Percentiles rank a stretch among this genome's conserved stretches.
These are phyloP conservation scores for Pithys albifrons DNA, from an alignment of 2,113 vertebrate species.

Conservation along the genomic window DNA sequence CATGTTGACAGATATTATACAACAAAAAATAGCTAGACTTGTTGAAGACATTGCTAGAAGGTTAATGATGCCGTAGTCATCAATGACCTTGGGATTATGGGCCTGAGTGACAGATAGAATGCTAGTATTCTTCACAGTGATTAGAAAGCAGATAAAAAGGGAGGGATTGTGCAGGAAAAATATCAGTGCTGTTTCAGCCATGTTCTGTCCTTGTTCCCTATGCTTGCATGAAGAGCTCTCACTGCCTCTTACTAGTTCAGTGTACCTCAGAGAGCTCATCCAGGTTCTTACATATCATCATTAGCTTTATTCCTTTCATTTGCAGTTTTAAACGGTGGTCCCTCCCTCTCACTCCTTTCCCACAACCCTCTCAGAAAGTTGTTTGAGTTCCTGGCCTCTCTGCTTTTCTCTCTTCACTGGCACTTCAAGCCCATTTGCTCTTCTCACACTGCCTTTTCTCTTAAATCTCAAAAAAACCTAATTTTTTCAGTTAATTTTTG, in stretches of 20 bases:
- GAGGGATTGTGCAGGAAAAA: not conserved
- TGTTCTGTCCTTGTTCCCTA: not conserved
- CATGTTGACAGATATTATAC: not conserved
- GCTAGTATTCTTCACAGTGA: not conserved
- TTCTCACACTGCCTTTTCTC: not conserved
- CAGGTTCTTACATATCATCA: not conserved
- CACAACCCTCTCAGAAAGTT: not conserved
- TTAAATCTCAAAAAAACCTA: not conserved
- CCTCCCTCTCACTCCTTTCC: not conserved
- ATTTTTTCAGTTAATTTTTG: not conserved
- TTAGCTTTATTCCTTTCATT: not conserved
- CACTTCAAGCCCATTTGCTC: not conserved
- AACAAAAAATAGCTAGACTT: not conserved
- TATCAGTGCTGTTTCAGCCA: not conserved
- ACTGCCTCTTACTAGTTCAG: not conserved
- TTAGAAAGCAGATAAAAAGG: conserved; percentile 3
- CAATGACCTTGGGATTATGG: not conserved
- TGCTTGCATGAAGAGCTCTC: not conserved
- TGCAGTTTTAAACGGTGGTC: not conserved
- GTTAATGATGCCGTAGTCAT: not conserved
- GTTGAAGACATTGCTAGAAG: not conserved
- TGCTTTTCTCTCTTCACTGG: not conserved
- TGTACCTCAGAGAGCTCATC: not conserved
- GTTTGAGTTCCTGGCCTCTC: not conserved
- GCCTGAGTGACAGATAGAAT: not conserved